phyloP scores from a whole-genome alignment of 2,888 invertebrate species.

The Chrysolina americana region DNA sequence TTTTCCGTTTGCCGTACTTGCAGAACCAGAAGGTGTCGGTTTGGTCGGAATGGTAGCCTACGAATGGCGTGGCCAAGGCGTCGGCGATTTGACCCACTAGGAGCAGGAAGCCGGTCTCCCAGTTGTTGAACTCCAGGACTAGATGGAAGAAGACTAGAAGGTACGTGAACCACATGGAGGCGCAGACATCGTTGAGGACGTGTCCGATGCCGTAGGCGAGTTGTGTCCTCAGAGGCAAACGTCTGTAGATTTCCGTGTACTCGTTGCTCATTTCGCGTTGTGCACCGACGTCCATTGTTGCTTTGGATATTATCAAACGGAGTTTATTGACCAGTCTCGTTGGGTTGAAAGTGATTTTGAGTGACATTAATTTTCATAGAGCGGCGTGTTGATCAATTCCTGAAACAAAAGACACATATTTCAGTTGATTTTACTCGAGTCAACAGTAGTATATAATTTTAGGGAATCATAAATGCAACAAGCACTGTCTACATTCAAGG shows the following conservation, averaged over 20 bases:
- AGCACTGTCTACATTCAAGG: no score
- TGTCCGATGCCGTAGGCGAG: conserved; percentile 86
- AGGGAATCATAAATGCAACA: no score
- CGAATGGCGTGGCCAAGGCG: conserved; percentile 89
- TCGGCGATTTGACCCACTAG: conserved; percentile 91
- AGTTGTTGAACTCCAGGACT: conserved; percentile 74
- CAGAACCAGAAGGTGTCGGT: conserved; percentile 77
- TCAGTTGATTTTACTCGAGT: neutral
- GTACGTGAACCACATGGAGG: conserved; percentile 97
- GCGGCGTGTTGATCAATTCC: neutral
- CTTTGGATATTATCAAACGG: conserved; percentile 2
- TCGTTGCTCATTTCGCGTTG: conserved; percentile 60
- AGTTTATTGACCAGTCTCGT: conserved; percentile 23
- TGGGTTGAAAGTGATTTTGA: conserved; percentile 37
- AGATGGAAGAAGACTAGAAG: conserved; percentile 85
- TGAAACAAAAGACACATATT: conserved; percentile 5
- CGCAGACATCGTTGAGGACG: conserved; percentile 93
- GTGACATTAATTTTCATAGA: conserved; percentile 29
- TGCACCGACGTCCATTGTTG: conserved; percentile 39
- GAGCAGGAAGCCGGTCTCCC: conserved; percentile 78
- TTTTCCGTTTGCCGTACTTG: conserved; percentile 85
- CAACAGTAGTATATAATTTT: no score
- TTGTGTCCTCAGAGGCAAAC: conserved; percentile 68
- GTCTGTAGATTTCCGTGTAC: conserved; percentile 71
- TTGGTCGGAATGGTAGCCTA: conserved; percentile 88